Evolutionary conservation across 2,888 invertebrate species (phyloP), one percentile per base, ranked within the genome.

Genomic region (Eupeodes latifasciatus): DNA sequence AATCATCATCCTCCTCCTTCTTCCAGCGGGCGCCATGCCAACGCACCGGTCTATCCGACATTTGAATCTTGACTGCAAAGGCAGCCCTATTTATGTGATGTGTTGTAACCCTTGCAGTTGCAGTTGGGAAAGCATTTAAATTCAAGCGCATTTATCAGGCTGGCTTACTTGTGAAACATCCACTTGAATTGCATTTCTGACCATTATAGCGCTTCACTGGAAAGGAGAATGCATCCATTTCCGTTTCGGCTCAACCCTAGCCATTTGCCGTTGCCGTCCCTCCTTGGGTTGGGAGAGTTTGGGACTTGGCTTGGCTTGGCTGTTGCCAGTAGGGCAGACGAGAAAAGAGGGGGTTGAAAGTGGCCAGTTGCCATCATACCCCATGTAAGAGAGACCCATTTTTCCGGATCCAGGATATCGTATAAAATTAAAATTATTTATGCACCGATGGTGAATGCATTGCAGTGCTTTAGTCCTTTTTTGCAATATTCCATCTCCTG

Each of bases 351-450:
- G 47, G 3, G 27, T 27, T 10, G 47, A 14, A 9, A 6, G 10
- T 12, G 19, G 66, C 27, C 27, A 27, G 49, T 62, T 66, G 77
- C 47, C 57, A 67, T 66, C 59, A 40, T 40, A 6, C 9, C 6
- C 40, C 40, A 61, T 72, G 87, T 80, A 87, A 81, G 61, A 61
- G 78, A 71, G 66, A 69, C 77, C 80, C 80, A 84, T 67, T 74
- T 79, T 77, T 74, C 84, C 84, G 87, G 80, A 77, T 36, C 55
- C 80, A 77, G 84, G 80, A 77, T 87, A 80, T 84, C 87, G 80
- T 77, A 81, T 84, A 84, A 87, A 84, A 87, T 87, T 87, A 77
- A 84, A 87, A 87, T 87, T 87, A 87, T 84, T 87, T 84, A 87
- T 87, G 80, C 87, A 87, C 84, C 84, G 80, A 84, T 84, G 76